Evolutionary conservation across 2,797 vertebrate species (phyloP).

Genomic region (Labroides dimidiatus): DNA sequence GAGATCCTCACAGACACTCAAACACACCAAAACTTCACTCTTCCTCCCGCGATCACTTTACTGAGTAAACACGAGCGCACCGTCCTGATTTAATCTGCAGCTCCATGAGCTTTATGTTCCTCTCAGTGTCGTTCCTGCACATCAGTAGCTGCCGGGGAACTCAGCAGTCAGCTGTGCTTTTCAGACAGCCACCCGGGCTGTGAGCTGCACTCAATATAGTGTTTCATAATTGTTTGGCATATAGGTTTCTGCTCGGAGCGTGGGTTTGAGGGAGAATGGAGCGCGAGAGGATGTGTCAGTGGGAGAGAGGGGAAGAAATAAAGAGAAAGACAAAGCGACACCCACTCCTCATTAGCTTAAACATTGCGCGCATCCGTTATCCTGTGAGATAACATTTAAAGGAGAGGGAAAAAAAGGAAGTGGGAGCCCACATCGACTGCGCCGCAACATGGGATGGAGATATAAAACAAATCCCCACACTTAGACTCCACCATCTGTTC

Average conservation of each 20-base stretch:
- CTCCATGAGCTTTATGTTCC: conserved; percentile 26
- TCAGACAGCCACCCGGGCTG: conserved; percentile 52
- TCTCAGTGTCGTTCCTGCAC: conserved; percentile 13
- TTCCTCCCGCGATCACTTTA: conserved; percentile 10
- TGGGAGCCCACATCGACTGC: conserved; percentile 52
- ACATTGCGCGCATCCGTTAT: conserved; percentile 71
- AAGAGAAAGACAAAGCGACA: conserved; percentile 70
- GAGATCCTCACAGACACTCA: not conserved
- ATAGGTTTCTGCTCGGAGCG: conserved; percentile 64
- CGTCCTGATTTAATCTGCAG: conserved; percentile 41
- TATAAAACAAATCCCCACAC: conserved; percentile 76
- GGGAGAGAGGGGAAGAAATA: conserved; percentile 61
- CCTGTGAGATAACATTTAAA: conserved; percentile 68
- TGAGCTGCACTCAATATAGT: conserved; percentile 47
- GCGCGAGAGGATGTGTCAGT: conserved; percentile 64
- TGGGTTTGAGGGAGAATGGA: conserved; percentile 72
- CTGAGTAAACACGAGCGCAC: conserved; percentile 8
- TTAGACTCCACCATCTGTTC: conserved; percentile 80
- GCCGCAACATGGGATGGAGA: conserved; percentile 68
- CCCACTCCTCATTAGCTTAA: conserved; percentile 82
- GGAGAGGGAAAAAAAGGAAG: conserved; percentile 17
- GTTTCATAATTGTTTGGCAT: conserved; percentile 70
- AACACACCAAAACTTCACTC: not conserved
- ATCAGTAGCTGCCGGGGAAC: conserved; percentile 40
- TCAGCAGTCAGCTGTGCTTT: conserved; percentile 34